Base-by-base conservation (phyloP, 2,888 invertebrate species). In the Ochropleura plecta region DNA sequence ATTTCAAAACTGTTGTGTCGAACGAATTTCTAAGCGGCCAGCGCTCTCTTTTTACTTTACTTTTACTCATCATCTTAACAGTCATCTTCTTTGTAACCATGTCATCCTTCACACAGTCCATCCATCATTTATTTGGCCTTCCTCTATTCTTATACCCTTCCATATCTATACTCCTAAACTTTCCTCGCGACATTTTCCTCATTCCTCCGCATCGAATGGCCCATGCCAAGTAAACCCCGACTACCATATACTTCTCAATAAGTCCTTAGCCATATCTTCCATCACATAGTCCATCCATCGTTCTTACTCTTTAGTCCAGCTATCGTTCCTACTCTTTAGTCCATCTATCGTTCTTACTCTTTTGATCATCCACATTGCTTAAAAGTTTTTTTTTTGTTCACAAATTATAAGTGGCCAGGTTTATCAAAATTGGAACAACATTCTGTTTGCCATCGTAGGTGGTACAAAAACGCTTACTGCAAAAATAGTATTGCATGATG, bases 401-500 rank as follows among this genome's bases (percentile, higher is more conserved):
- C 3, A 59, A 59, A 40, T 40, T 40, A 16, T 9, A 60, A 42
- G 18, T 14, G 16, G 12, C 12, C n/a, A 44, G 42, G 12, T 62
- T 44, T 14, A 14, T 44, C 1, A 6, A 40, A 44, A 66, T 42
- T 12, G 7, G 8, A 20, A 12, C 16, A n/a, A 30, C 30, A 20
- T 20, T 16, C 4, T 44, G 10, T 46, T 18, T 14, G 3, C 20
- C 62, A 64, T 49, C 9, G n/a, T n/a, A 12, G 64, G 66, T 73
- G 73, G 62, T 20, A n/a, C 12, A 40, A 70, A 73, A 63, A 20
- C 7, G 44, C 42, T 65, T 46, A 69, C n/a, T 46, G n/a, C 12
- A 8, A 53, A n/a, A 44, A 69, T 18, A 69, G 18, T 51, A 6
- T 53, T 48, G 65, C 40, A 69, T 69, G 65, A 72, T 70, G 49